Base-by-base conservation (phyloP, 2,113 vertebrate species). In the Labeo catla region DNA sequence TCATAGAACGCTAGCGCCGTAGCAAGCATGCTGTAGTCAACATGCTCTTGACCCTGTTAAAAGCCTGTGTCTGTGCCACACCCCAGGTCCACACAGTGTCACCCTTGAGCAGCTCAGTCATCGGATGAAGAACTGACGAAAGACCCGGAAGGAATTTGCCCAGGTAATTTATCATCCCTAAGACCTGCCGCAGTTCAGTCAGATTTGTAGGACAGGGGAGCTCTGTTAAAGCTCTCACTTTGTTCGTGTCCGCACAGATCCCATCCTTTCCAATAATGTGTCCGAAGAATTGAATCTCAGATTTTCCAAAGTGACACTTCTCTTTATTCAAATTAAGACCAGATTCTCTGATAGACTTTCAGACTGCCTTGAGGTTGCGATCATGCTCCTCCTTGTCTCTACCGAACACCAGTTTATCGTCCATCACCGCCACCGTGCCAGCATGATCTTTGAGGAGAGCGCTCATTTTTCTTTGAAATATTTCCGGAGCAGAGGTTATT, bases 331-430 rank as follows among this genome's bases (percentile, higher is more conserved):
- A 47, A 16, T 89, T 87, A 28, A 87, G 34, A 21, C 85, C 89
- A 23, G 86, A 89, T 21, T 34, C 65, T 50, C 50, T 89, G 45
- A 90, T 68, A 0, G 83, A 81, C 39, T 76, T 23, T 4, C 84
- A 23, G 6, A 90, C 83, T n/a, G 50, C 83, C 6, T 21, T 66
- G 50, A 90, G 74, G 8, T 47, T 43, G 0, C 23, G 11, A 70
- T 89, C 52, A 19, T 88, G 88, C 8, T 86, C 52, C 47, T 83
- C 76, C n/a, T 87, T 52, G 28, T 76, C 54, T 13, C 0, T 8
- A 2, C 88, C 84, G 10, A 81, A 87, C 19, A 90, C 68, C 1
- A 89, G 68, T 8, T 90, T 74, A n/a, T 90, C 73, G 8, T 91
- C 87, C 87, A 89, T 87, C 10, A 81, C 57, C 0, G 54, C 59